Evolutionary conservation across 2,888 invertebrate genomes (phyloP).

Genomic region (Dysmachus trigonus): DNA sequence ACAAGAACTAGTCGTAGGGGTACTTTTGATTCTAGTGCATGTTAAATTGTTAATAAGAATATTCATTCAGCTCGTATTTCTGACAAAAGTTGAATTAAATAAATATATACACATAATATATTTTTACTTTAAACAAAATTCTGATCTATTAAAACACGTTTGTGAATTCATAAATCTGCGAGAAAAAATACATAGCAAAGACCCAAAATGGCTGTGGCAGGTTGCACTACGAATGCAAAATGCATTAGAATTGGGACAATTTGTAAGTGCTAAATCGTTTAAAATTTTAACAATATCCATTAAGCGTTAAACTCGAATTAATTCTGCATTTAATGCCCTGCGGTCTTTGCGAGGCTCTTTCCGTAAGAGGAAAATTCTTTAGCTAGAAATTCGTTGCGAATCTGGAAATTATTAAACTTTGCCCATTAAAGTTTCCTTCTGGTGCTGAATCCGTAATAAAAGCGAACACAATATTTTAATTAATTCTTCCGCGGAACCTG

Average conservation of each 20-base stretch:
- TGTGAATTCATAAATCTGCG: no score
- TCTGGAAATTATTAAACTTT: conserved; percentile 12
- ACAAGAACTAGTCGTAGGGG: no score
- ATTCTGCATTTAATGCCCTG: not conserved
- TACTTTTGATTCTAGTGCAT: no score
- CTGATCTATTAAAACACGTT: no score
- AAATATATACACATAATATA: no score
- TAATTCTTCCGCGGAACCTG: conserved; percentile 5
- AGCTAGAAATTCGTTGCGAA: not conserved
- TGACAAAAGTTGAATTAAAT: no score
- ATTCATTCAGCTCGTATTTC: no score
- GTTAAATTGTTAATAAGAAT: no score
- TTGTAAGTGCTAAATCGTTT: not conserved
- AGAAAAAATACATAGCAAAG: no score
- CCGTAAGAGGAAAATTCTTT: not conserved
- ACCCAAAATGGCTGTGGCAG: no score
- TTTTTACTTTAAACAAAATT: no score
- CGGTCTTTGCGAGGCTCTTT: not conserved
- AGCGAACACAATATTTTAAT: conserved; percentile 28
- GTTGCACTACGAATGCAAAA: not conserved
- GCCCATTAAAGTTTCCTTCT: conserved; percentile 25
- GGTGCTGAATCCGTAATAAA: not conserved
- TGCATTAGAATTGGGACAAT: not conserved
- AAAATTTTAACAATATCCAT: not conserved
- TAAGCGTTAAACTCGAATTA: not conserved